phyloP scores from a whole-genome alignment of 2,888 invertebrate genomes.

The Colletes collaris region DNA sequence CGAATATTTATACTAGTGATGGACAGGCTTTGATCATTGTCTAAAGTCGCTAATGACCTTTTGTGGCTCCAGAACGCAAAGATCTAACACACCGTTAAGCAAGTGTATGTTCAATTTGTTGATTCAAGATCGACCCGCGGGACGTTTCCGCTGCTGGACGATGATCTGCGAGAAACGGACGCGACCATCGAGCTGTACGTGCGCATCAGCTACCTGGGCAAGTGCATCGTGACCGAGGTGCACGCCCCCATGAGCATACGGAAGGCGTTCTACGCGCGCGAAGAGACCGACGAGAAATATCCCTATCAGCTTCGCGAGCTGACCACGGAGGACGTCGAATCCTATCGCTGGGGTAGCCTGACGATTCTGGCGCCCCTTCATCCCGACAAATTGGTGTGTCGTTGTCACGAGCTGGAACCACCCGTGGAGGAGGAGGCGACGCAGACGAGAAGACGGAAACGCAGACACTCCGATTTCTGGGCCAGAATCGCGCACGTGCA shows the following conservation, averaged over 20 bases:
- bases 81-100: no score
- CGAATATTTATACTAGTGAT: no score
- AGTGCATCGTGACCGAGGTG: conserved; percentile 75
- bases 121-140: conserved; percentile 72
- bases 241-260: conserved; percentile 42
- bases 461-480: conserved; percentile 8
- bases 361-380: conserved; percentile 48
- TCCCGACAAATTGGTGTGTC: conserved; percentile 52
- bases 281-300: conserved; percentile 68
- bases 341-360: conserved; percentile 63
- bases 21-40: no score
- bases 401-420: conserved; percentile 14
- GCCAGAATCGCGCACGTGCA: neutral
- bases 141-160: conserved; percentile 65
- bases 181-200: conserved; percentile 70
- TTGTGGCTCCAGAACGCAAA: no score
- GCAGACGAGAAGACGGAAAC: conserved; percentile 27
- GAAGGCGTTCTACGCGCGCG: conserved; percentile 70
- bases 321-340: conserved; percentile 56
- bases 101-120: neutral
- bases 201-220: conserved; percentile 76
- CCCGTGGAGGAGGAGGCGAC: conserved; percentile 3
- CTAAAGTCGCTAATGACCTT: no score
- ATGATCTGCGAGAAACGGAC: conserved; percentile 54
- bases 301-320: conserved; percentile 75